phyloP scores from a whole-genome alignment of 2,888 invertebrate genomes.

The Zygaena filipendulae region DNA sequence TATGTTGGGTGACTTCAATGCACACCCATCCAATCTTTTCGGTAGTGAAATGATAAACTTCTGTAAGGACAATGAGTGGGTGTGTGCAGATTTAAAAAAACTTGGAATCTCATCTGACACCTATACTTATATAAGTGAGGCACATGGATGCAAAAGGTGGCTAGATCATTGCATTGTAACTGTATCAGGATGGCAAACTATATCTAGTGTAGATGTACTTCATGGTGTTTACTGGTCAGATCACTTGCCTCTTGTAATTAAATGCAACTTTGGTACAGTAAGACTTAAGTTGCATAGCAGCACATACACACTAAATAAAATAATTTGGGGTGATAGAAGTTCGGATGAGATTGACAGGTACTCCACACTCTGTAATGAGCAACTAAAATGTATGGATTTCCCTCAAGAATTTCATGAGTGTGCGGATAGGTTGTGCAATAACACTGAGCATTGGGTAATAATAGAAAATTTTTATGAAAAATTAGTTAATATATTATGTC shows the following conservation, averaged over 20 bases:
- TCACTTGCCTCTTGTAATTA: slow-evolving; percentile 13
- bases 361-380: neutral
- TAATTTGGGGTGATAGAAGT: slow-evolving; percentile 8
- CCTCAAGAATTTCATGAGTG: slow-evolving; percentile 4
- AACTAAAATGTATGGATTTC: slow-evolving; percentile 5
- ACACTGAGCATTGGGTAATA: slow-evolving; percentile 3
- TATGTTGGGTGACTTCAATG: no score
- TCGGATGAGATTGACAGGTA: slow-evolving; percentile 1
- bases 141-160: slow-evolving; percentile 15
- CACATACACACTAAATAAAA: slow-evolving; percentile 1
- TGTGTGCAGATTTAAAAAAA: slow-evolving; percentile 12
- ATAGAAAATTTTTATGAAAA: slow-evolving; percentile 9
- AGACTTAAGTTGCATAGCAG: slow-evolving; percentile 2
- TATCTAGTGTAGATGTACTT: slow-evolving; percentile 6
- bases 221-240: slow-evolving; percentile 15
- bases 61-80: slow-evolving; percentile 13
- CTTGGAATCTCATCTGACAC: slow-evolving; percentile 7
- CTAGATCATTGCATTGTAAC: slow-evolving; percentile 16
- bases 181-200: slow-evolving; percentile 4
- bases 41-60: slow-evolving; percentile 10
- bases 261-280: slow-evolving; percentile 11
- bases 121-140: slow-evolving; percentile 16
- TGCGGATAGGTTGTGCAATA: slow-evolving; percentile 2
- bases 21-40: no score
- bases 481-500: slow-evolving; percentile 6